Conservation (phyloP, 2,888 invertebrate species). For the Callyntrura sp. region DNA sequence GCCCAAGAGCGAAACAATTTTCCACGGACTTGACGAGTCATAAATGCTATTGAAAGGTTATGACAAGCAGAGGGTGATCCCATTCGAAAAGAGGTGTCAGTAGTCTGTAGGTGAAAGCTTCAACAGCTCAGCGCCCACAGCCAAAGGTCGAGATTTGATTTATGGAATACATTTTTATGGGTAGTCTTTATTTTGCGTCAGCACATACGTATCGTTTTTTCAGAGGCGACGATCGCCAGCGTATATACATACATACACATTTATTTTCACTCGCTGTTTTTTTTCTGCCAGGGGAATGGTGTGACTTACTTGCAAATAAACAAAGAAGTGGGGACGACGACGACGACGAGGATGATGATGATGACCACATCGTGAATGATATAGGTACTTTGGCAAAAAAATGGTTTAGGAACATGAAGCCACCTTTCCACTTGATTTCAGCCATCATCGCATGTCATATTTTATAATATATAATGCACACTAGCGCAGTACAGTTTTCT, state of each 20-base stretch:
- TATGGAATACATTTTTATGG: slow-evolving; percentile 56
- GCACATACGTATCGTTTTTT: no score
- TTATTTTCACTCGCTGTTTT: background rate
- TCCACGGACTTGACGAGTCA: background rate
- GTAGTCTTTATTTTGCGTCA: slow-evolving; percentile 17
- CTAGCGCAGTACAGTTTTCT: slow-evolving; percentile 28
- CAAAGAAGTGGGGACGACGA: no score
- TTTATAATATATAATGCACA: slow-evolving; percentile 19
- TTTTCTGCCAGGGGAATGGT: background rate
- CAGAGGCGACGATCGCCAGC: no score
- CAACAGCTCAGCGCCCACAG: slow-evolving; percentile 74
- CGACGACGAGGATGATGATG: no score
- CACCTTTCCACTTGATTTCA: slow-evolving; percentile 54
- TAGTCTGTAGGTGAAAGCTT: slow-evolving; percentile 65
- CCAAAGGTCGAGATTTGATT: slow-evolving; percentile 73
- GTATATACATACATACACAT: background rate
- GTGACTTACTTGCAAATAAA: slow-evolving; percentile 25
- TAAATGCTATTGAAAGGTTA: slow-evolving; percentile 67
- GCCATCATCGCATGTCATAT: slow-evolving; percentile 66
- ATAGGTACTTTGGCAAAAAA: slow-evolving; percentile 19
- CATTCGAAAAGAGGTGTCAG: slow-evolving; percentile 59
- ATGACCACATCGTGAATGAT: slow-evolving; percentile 38
- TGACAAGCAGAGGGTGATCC: slow-evolving; percentile 65
- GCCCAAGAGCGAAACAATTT: background rate
- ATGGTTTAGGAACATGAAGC: slow-evolving; percentile 12